Percentiles rank a stretch among this genome's conserved stretches.
phyloP scores from a whole-genome alignment of 2,113 vertebrate species.

The Microtus montanus region DNA sequence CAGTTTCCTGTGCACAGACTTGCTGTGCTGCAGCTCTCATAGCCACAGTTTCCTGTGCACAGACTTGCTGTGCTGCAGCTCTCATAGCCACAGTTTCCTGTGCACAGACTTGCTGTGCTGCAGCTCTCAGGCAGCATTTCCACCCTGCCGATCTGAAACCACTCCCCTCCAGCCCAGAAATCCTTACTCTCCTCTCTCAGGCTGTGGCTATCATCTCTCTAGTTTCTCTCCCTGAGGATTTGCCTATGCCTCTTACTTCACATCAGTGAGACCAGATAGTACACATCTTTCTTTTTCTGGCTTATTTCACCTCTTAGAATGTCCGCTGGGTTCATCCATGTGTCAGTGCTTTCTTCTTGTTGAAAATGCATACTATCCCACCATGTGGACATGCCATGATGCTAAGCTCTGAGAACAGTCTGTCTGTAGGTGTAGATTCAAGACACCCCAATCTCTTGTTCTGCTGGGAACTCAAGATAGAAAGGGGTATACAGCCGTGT shows the following conservation, averaged over 20 bases:
- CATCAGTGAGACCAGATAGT: too few relatives aligned
- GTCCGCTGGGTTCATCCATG: not conserved
- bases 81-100: too few relatives aligned
- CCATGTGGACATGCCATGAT: not conserved
- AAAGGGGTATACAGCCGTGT: not conserved
- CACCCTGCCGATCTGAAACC: not conserved
- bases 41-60: too few relatives aligned
- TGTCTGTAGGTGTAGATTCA: not conserved
- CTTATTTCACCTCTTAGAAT: not conserved
- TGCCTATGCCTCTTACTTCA: not conserved
- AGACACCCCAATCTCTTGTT: not conserved
- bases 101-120: too few relatives aligned
- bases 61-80: too few relatives aligned
- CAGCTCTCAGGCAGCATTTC: not conserved
- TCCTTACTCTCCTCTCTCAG: not conserved
- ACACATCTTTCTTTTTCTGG: not conserved
- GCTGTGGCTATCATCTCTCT: not conserved
- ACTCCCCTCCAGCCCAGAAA: rapidly evolving
- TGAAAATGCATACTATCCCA: not conserved
- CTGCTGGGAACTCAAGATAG: not conserved
- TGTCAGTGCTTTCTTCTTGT: not conserved
- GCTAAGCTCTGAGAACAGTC: not conserved
- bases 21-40: too few relatives aligned
- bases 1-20: too few relatives aligned
- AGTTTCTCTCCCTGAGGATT: not conserved